Percentiles rank a stretch among this genome's conserved stretches.
These are phyloP conservation scores for Leptobrachium ailaonicum DNA, from an alignment of 2,113 vertebrate species.

Conservation along the genomic window DNA sequence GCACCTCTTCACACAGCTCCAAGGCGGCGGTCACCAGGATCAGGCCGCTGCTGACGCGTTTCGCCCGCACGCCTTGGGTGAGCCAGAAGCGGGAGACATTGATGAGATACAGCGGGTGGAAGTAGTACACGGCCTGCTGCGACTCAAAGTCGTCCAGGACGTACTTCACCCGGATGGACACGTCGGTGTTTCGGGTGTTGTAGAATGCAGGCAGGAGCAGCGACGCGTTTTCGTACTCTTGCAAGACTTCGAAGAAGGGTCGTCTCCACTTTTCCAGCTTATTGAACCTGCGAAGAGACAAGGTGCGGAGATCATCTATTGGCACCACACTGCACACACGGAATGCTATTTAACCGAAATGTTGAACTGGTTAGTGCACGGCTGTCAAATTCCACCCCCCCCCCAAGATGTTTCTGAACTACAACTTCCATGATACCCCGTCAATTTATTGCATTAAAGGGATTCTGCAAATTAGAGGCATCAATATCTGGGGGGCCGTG, in stretches of 20 bases:
- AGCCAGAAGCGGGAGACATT: conserved; percentile 96
- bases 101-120: conserved; percentile 94
- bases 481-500: too few relatives aligned
- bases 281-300: conserved; percentile 77
- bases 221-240: conserved; percentile 89
- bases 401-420: too few relatives aligned
- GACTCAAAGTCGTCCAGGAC: conserved; percentile 93
- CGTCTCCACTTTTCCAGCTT: conserved; percentile 94
- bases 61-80: conserved; percentile 86
- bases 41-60: conserved; percentile 90
- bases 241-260: conserved; percentile 89
- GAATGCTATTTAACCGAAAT: too few relatives aligned
- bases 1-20: conserved; percentile 94
- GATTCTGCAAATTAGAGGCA: too few relatives aligned
- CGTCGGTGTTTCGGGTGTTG: conserved; percentile 93
- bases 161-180: conserved; percentile 93
- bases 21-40: conserved; percentile 93
- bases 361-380: too few relatives aligned
- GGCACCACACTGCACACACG: too few relatives aligned
- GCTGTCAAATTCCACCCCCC: too few relatives aligned
- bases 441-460: too few relatives aligned
- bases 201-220: conserved; percentile 96
- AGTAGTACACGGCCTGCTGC: conserved; percentile 86
- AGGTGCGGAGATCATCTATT: too few relatives aligned
- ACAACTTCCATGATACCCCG: too few relatives aligned